Percentiles rank a stretch among this genome's conserved stretches.
Conservation (phyloP, 2,113 vertebrate species). For the Nansenia antarctica region DNA sequence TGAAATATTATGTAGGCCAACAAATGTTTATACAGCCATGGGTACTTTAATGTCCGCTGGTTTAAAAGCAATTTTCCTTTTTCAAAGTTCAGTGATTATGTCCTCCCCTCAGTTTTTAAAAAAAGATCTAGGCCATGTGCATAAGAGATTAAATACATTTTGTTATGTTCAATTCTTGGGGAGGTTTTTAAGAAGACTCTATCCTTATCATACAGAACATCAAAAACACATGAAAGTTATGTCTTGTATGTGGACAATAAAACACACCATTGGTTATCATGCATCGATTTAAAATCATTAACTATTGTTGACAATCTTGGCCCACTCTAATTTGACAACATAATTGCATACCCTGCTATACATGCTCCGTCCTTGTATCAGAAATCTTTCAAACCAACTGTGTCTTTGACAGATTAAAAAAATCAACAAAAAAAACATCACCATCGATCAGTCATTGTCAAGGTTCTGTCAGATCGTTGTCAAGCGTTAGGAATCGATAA, state of each 20-base stretch:
- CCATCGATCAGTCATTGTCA: constrained; percentile 2
- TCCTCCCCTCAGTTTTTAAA: constrained; percentile 1
- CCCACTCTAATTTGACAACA: too few species aligned
- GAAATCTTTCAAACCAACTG: background rate
- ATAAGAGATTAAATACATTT: too few species aligned
- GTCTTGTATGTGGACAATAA: too few species aligned
- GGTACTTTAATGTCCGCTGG: background rate
- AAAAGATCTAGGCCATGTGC: too few species aligned
- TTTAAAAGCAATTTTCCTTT: constrained; percentile 3
- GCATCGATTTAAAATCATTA: too few species aligned
- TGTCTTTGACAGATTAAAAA: background rate
- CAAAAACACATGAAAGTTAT: too few species aligned
- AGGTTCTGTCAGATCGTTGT: constrained; percentile 4
- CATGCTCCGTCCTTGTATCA: background rate
- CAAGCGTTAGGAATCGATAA: constrained; percentile 25
- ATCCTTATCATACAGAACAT: too few species aligned
- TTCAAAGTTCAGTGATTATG: background rate
- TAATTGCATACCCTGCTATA: too few species aligned
- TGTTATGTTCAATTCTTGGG: too few species aligned
- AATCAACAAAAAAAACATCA: background rate
- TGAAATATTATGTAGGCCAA: background rate
- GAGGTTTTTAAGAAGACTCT: too few species aligned
- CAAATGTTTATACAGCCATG: background rate
- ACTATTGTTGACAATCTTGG: too few species aligned
- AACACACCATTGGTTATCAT: too few species aligned